Base-by-base conservation (phyloP, 2,797 vertebrate species). In the Hippopotamyrus pictus region DNA sequence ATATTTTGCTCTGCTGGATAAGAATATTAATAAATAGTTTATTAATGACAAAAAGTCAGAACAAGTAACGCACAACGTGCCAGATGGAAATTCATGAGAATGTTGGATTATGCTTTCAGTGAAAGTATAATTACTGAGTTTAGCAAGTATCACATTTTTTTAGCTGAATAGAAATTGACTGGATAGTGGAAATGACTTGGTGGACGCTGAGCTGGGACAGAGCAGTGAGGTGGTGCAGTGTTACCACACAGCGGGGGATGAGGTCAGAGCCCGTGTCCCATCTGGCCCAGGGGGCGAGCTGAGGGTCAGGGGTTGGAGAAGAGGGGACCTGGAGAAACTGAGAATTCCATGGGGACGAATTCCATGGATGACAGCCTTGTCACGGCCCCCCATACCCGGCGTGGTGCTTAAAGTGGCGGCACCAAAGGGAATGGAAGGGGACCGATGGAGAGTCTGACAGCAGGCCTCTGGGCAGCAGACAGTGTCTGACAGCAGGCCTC, bases 301-400 rank as follows among this genome's bases (percentile, higher is more conserved):
- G 29, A 46, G 54, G 86, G 86, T 69, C 83, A 87, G 2, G 29
- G 46, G 12, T 29, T 53, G 5, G 59, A 14, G 48, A 29, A 54
- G 44, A 37, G 59, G 89, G 37, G 65, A 53, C 7, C 17, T 86
- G 84, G 17, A 33, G 84, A 86, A 89, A 65, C 46, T 62, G 84
- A 73, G 44, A 37, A 29, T 87, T 87, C 84, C 62, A 87, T 62
- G n/a, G 84, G 84, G 85, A 29, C 41, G 1, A 37, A 73, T 22
- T 44, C 2, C 14, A 17, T 22, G 46, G 84, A 53, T 87, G 89
- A 89, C 84, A 87, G 29, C 17, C 51, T 50, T 73, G 48, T 87
- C 84, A 76, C 50, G 14, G 19, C 51, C 17, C 33, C 29, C 86
- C 83, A 76, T 11, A n/a, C 6, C 69, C 9, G 0, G 44, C 2